phyloP scores from a whole-genome alignment of 2,797 vertebrate species.

The Phrynocephalus guinanensis region DNA sequence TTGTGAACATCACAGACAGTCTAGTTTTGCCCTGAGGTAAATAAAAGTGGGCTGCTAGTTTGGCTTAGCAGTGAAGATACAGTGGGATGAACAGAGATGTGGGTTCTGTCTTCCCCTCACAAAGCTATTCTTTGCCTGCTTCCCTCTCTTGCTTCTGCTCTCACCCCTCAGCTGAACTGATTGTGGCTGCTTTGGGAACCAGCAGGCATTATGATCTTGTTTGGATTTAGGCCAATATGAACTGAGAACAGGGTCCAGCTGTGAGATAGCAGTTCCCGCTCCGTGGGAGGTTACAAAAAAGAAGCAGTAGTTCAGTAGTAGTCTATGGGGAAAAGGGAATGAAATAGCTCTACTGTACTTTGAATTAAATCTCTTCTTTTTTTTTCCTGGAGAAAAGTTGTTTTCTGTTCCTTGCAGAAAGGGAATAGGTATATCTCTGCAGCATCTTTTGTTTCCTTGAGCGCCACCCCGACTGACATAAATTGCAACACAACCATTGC shows the following conservation, averaged over 20 bases:
- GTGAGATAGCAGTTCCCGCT: slow-evolving; percentile 17
- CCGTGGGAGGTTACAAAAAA: background rate
- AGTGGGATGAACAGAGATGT: background rate
- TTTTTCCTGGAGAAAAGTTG: background rate
- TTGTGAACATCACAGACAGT: background rate
- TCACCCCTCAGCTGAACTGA: background rate
- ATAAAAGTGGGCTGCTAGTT: background rate
- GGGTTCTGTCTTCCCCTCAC: background rate
- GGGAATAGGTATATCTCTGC: too few relatives aligned
- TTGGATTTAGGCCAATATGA: slow-evolving; percentile 17
- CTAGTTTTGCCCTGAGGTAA: background rate
- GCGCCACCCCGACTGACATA: background rate
- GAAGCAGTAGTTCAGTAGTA: background rate
- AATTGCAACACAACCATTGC: too few relatives aligned
- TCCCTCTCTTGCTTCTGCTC: too few relatives aligned
- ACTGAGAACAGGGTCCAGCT: slow-evolving; percentile 17
- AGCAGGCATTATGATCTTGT: slow-evolving; percentile 29
- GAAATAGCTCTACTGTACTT: background rate
- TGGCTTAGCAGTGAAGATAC: too few relatives aligned
- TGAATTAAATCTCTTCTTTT: rapidly evolving
- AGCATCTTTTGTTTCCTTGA: slow-evolving; percentile 7
- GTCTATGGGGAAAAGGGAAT: background rate
- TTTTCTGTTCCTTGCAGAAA: background rate
- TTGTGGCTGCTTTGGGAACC: background rate
- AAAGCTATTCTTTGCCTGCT: background rate